Evolutionary conservation across 2,113 vertebrate species (phyloP), one percentile per base, ranked within the genome.

Genomic region (Leucoraja erinaceus): DNA sequence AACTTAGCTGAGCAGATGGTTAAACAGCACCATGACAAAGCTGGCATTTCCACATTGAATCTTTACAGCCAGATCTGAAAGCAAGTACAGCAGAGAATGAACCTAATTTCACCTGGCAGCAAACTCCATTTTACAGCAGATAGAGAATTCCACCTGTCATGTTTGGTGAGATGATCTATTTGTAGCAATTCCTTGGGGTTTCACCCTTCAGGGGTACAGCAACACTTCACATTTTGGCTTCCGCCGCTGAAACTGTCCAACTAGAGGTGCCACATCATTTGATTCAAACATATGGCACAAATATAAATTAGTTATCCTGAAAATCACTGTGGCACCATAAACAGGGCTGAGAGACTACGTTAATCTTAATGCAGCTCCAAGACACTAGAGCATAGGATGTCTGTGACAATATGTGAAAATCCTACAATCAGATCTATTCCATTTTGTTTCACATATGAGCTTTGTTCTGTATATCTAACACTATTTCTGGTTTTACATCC

Each of bases 121-220:
- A 59, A 86, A 14, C 54, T 86, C 81, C 5, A 61, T 20, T 31
- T 11, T 88, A 28, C 59, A 88, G 22, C 83, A 88, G 63, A 18
- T n/a, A 63, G 83, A 33, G 16, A 88, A 63, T 63, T 88, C 59
- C 83, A 88, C 59, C 83, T 88, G 83, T 66, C 38, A 31, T 88
- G 83, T 88, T 88, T 63, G 28, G 59, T 56, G 54, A 84, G 56
- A 4, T 61, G 11, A 59, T 56, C 56, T 59, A 88, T 88, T 66
- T 88, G 63, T 88, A 88, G 83, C 59, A 63, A 28, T 61, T 66
- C 83, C 59, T n/a, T 16, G 3, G n/a, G 63, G 83, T 31, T 88
- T 63, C 83, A 18, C 83, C 61, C 83, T 31, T 88, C 83, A 88
- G 83, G 83, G 59, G 59, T 88, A 66, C n/a, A 63, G 83, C 18